Evolutionary conservation across 2,797 vertebrate species (phyloP), one percentile per base, ranked within the genome.

Genomic region (Pseudochirops cupreus): DNA sequence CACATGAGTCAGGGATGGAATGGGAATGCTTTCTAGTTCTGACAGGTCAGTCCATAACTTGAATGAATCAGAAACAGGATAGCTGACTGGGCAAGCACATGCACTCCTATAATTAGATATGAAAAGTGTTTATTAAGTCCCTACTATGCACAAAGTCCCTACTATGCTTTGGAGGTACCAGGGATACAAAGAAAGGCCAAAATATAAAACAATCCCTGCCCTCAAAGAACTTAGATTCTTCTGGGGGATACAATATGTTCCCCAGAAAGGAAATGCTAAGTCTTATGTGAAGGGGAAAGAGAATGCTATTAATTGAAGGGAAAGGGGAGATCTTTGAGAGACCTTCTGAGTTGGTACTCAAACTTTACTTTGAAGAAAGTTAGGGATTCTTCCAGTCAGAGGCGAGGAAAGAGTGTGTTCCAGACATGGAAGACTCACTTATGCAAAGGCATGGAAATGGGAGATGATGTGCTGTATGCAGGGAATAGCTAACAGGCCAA

Each of bases 1-100:
- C 50, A 29, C 54, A 55, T 93, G 10, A 96, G n/a, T 55, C 46
- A 59, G 39, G 94, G 56, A 31, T 10, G 52, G 14, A 33, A 46
- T 0, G 28, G 55, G 52, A 31, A 5, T 5, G 54, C 21, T 55
- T 46, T 62, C 92, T 28, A 90, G 56, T 94, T 93, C 56, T 16
- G 5, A 56, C 53, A 94, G 96, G 96, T 67, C 87, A 5, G 16
- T 0, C 56, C 89, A 33, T 54, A 55, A 57, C 46, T 91, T 90
- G 0, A 67, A 82, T 97, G 93, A 96, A 89, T 96, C 93, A 92
- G 21, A 54, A 58, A 93, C 67, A 55, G 82, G 57, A 59, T 89
- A 92, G 59, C 91, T 67, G 39, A 3, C 39, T 14, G 13, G 0
- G 2, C 12, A 3, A 12, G 3, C 14, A 9, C 10, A 21, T 14